Evolutionary conservation across 2,797 vertebrate species (phyloP).

Genomic region (Pygocentrus nattereri): DNA sequence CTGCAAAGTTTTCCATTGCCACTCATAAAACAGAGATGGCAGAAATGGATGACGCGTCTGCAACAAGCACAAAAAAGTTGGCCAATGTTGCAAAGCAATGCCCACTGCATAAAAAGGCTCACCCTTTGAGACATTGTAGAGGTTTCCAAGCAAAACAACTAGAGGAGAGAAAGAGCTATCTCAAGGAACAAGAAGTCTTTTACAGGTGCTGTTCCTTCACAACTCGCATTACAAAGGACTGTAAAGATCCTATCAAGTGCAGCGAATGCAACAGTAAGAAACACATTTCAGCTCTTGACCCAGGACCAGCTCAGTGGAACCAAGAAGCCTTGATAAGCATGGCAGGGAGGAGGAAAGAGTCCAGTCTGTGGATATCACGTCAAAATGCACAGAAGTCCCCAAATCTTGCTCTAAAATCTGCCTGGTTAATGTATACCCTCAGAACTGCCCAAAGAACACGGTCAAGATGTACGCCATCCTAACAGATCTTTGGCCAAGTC

Average conservation of each 20-base stretch:
- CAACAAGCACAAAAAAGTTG: no score
- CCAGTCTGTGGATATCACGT: no score
- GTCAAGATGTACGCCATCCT: not conserved
- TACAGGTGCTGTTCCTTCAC: slow-evolving; percentile 24
- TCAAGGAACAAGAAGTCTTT: slow-evolving; percentile 19
- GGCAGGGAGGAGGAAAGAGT: not conserved
- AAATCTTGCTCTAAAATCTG: slow-evolving; percentile 12
- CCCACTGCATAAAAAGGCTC: slow-evolving; percentile 21
- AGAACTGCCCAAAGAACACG: not conserved
- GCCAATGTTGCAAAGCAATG: not conserved
- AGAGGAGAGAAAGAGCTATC: slow-evolving; percentile 7
- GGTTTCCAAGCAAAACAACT: slow-evolving; percentile 13
- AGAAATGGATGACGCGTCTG: no score
- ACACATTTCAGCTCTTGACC: slow-evolving; percentile 18
- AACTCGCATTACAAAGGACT: slow-evolving; percentile 11
- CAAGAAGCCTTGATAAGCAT: not conserved
- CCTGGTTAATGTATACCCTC: not conserved
- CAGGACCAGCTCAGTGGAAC: not conserved
- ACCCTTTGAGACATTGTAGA: slow-evolving; percentile 18
- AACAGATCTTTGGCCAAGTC: slow-evolving; percentile 2
- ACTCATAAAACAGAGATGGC: no score
- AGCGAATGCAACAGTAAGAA: slow-evolving; percentile 15
- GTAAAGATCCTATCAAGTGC: not conserved
- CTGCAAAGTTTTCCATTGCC: no score
- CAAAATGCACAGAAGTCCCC: slow-evolving; percentile 1